phyloP scores from a whole-genome alignment of 2,888 invertebrate species.

The Dasysyrphus tricinctus region DNA sequence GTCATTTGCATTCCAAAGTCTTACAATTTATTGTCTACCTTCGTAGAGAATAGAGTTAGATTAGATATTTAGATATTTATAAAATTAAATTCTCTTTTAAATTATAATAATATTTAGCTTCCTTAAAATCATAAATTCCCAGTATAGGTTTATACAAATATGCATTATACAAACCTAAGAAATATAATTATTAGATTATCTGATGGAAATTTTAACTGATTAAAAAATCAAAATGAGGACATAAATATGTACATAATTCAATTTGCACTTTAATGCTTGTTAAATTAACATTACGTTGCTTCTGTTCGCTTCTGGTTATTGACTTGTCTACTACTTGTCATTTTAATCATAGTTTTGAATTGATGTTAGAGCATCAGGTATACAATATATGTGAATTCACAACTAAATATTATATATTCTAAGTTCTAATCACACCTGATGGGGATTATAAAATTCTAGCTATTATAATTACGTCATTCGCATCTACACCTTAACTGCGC shows the following conservation, averaged over 20 bases:
- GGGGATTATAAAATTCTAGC: not conserved
- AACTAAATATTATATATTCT: not conserved
- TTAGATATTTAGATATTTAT: too few species aligned
- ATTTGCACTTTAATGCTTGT: conserved; percentile 1
- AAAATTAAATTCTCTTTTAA: too few species aligned
- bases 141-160: too few species aligned
- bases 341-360: not conserved
- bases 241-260: conserved; percentile 15
- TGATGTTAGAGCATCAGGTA: not conserved
- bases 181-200: conserved; percentile 1
- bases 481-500: conserved; percentile 11
- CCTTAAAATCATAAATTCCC: too few species aligned
- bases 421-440: conserved; percentile 33
- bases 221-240: not conserved
- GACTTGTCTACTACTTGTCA: conserved; percentile 26
- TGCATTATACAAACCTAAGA: too few species aligned
- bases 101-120: too few species aligned
- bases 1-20: not conserved
- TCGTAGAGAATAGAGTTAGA: too few species aligned
- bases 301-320: conserved; percentile 2
- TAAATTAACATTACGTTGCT: not conserved
- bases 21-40: too few species aligned
- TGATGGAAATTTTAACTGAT: not conserved
- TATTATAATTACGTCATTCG: conserved; percentile 19
- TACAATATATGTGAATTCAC: not conserved